Base-by-base conservation (phyloP, 2,113 vertebrate genomes). In the Argyrosomus japonicus region DNA sequence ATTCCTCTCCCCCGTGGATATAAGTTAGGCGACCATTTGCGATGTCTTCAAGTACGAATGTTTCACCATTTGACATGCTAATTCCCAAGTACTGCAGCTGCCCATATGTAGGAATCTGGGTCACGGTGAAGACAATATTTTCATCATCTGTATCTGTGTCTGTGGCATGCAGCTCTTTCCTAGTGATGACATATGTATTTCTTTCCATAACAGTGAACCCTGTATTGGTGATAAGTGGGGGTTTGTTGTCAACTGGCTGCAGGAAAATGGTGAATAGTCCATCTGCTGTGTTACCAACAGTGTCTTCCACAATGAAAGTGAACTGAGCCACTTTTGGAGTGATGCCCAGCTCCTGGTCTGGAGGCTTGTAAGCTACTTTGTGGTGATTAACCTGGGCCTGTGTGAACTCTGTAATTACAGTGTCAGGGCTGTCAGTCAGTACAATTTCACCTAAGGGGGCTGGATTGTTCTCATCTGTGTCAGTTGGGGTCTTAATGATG, bases 381-480 rank as follows among this genome's bases (percentile, higher is more conserved):
- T 98, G 98, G 83, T 99, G 98, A 88, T 99, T 99, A 85, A 99
- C 91, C 93, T 99, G 98, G 23, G 98, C 97, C 90, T 99, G 98
- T 29, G 97, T 99, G 89, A 99, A 99, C 84, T 96, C 98, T 1
- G 86, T 95, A 74, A 99, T 95, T 75, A 95, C 89, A 2, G 93
- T 93, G 13, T 96, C 94, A 58, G 97, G 96, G 70, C 93, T 95
- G 61, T 99, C 97, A 0, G 96, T 97, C 80, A 99, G 91, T 77
- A 99, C 97, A 0, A 99, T 93, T 25, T 95, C 93, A 65, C 97
- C 97, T 36, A 97, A 94, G 0, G 84, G 77, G 0, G 92, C 93
- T 0, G 95, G 92, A 75, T 96, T 97, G 91, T 98, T 98, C 71
- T 97, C 96, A 78, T 99, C 97, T 0, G 95, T 97, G 92, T 99